A percentile compares a stretch with the other conserved stretches of the same genome.
Conservation (phyloP, 2,888 invertebrate species). For the Cetonia aurata region DNA sequence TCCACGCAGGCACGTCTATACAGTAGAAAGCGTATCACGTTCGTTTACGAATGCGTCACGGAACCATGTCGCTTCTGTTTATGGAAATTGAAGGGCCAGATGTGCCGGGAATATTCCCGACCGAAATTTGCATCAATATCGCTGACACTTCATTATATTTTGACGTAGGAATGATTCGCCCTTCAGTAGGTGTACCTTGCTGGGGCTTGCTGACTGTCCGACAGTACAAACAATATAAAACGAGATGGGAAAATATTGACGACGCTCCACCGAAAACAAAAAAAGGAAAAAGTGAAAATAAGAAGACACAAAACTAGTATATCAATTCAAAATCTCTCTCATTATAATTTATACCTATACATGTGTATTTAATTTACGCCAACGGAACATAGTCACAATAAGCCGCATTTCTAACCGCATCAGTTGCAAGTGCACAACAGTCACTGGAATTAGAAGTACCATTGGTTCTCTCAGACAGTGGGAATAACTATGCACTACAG, state of each 20-base stretch:
- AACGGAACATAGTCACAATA: too few species aligned
- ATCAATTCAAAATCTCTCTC: too few species aligned
- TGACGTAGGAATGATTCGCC: constrained; percentile 48
- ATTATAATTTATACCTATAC: neutral
- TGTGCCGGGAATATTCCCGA: constrained; percentile 53
- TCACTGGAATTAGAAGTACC: neutral
- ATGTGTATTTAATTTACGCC: too few species aligned
- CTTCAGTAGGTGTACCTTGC: constrained; percentile 30
- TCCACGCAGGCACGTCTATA: too few species aligned
- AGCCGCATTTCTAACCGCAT: too few species aligned
- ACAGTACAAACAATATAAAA: constrained; percentile 20
- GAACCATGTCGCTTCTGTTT: constrained; percentile 47
- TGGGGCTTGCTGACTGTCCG: neutral
- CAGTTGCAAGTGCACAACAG: neutral
- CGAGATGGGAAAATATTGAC: constrained; percentile 20
- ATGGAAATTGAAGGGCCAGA: constrained; percentile 56
- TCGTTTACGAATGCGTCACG: constrained; percentile 43
- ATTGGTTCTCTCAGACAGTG: neutral
- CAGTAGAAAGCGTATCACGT: too few species aligned
- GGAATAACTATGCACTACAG: neutral
- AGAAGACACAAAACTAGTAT: constrained; percentile 3
- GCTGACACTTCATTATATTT: constrained; percentile 54
- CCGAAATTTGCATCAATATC: constrained; percentile 56
- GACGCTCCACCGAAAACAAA: neutral
- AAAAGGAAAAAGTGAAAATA: constrained; percentile 12